Evolutionary conservation across 2,113 vertebrate genomes (phyloP).

Genomic region (Pachyramphus minor): DNA sequence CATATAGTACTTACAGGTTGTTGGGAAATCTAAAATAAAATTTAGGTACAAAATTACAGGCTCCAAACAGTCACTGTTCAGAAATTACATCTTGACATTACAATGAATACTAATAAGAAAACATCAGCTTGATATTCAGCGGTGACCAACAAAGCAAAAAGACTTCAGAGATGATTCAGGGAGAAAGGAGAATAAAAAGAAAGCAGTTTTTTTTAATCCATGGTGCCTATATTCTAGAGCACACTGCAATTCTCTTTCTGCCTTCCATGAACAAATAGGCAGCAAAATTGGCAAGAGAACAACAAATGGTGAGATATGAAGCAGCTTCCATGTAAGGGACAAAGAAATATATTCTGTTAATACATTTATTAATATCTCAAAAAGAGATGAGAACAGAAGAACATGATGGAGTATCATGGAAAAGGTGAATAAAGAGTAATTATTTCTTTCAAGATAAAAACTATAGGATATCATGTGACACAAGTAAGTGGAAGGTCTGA

Average conservation of each 20-base stretch:
- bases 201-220: not conserved
- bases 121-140: not conserved
- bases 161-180: not conserved
- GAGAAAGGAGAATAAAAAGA: not conserved
- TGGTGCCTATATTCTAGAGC: not conserved
- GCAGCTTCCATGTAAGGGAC: not conserved
- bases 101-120: not conserved
- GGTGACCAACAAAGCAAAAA: not conserved
- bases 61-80: not conserved
- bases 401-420: not conserved
- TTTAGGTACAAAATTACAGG: not conserved
- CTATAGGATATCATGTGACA: not conserved
- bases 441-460: not conserved
- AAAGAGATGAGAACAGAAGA: not conserved
- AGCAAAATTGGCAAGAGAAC: not conserved
- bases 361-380: not conserved
- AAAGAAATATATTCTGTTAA: not conserved
- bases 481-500: not conserved
- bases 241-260: not conserved
- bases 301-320: not conserved
- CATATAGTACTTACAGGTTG: not conserved
- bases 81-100: not conserved
- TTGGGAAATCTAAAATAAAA: not conserved
- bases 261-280: not conserved
- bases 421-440: not conserved